Conservation (phyloP, 2,888 invertebrate species). For the Electrophaes corylata region DNA sequence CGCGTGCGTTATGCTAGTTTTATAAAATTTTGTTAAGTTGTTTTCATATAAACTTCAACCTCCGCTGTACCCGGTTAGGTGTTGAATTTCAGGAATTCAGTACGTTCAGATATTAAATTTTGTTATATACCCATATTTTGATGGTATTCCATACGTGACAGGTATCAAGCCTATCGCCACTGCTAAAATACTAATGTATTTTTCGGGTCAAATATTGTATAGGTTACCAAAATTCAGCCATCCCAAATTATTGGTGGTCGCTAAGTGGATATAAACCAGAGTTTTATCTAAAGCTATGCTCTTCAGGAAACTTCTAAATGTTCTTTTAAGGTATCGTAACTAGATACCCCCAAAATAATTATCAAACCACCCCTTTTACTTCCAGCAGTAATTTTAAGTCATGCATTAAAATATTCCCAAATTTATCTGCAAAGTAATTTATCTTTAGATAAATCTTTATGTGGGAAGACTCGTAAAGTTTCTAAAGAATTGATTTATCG, state of each 20-base stretch:
- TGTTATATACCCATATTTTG: no score
- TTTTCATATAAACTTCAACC: no score
- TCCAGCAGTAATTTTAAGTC: slow-evolving; percentile 18
- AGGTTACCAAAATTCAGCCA: background rate
- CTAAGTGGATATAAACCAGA: background rate
- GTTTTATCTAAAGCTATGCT: slow-evolving; percentile 10
- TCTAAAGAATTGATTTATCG: slow-evolving; percentile 45
- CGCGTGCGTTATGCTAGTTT: no score
- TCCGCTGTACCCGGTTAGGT: no score
- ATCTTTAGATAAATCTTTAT: slow-evolving; percentile 43
- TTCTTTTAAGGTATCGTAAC: slow-evolving; percentile 1
- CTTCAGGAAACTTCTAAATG: slow-evolving; percentile 6
- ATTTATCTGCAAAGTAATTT: slow-evolving; percentile 40
- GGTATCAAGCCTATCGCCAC: no score
- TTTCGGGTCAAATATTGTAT: no score
- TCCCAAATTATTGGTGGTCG: no score
- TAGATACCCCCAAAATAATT: slow-evolving; percentile 5
- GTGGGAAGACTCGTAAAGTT: slow-evolving; percentile 39
- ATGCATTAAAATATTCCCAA: slow-evolving; percentile 21
- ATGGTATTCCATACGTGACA: no score
- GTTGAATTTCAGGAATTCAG: no score
- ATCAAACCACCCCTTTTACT: slow-evolving; percentile 4
- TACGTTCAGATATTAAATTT: no score
- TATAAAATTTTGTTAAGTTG: no score
- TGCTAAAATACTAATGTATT: no score